A percentile compares a stretch with the other conserved stretches of the same genome.
phyloP scores from a whole-genome alignment of 2,888 invertebrate genomes.

The Campopleginae sp. region DNA sequence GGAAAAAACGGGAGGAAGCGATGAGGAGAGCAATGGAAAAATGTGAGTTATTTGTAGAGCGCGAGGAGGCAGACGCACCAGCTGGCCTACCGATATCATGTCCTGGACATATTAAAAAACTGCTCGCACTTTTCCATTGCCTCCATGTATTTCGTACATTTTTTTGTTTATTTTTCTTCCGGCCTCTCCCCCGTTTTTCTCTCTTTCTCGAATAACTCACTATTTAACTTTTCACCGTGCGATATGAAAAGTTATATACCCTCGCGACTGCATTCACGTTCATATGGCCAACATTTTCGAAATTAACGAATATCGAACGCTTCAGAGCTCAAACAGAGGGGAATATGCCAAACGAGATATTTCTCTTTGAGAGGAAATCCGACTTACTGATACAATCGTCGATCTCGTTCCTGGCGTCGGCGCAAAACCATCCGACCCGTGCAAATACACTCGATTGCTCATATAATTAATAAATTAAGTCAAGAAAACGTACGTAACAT shows the following conservation, averaged over 20 bases:
- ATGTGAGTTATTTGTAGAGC: conserved; percentile 15
- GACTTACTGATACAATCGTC: neutral
- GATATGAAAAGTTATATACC: neutral
- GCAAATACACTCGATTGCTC: no score
- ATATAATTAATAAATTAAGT: no score
- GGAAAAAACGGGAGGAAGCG: conserved; percentile 17
- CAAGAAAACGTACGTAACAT: no score
- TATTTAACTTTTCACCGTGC: conserved; percentile 36
- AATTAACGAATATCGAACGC: conserved; percentile 39
- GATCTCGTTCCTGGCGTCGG: neutral
- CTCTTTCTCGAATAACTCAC: neutral
- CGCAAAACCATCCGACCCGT: neutral
- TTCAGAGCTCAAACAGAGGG: conserved; percentile 2
- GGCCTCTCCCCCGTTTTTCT: neutral
- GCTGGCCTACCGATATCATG: conserved; percentile 65
- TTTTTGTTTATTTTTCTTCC: neutral
- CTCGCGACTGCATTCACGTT: neutral
- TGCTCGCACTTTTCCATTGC: conserved; percentile 55
- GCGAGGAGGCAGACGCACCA: conserved; percentile 54
- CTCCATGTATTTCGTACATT: conserved; percentile 18
- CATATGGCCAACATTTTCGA: conserved; percentile 11
- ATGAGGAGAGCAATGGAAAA: conserved; percentile 37
- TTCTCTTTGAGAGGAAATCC: conserved; percentile 20
- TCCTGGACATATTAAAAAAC: conserved; percentile 69
- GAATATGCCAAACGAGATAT: neutral